Conservation (phyloP, 2,888 invertebrate species). For the Frankliniella fusca region DNA sequence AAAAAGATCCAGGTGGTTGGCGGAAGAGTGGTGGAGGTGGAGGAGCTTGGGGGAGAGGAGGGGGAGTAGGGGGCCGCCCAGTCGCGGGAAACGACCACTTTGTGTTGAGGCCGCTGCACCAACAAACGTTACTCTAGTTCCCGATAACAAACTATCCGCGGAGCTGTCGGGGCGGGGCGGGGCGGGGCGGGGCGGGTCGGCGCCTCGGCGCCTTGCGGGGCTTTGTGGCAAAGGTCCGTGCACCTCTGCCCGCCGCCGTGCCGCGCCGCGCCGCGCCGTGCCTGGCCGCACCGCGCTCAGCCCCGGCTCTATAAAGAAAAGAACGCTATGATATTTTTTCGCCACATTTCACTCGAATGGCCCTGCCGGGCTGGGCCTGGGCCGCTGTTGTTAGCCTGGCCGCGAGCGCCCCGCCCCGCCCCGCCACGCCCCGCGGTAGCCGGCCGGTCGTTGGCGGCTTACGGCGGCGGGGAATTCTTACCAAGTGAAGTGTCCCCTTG, state of each 20-base stretch:
- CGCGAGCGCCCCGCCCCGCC: neutral
- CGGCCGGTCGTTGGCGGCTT: neutral
- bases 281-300: neutral
- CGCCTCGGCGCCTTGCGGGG: neutral
- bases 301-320: neutral
- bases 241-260: neutral
- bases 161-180: too few relatives aligned
- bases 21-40: neutral
- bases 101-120: neutral
- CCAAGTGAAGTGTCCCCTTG: conserved; percentile 2
- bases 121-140: conserved; percentile 10
- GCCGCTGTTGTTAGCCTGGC: neutral
- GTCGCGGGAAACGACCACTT: neutral
- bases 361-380: neutral
- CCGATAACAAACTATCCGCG: neutral
- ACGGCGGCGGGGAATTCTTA: neutral
- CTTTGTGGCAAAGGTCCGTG: neutral
- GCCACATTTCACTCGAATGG: neutral
- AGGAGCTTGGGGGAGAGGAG: neutral
- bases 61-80: neutral
- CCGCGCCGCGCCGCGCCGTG: neutral
- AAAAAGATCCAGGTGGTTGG: too few relatives aligned
- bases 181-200: neutral
- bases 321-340: neutral
- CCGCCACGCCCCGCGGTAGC: neutral